Percentiles rank a stretch among this genome's conserved stretches.
Evolutionary conservation across 1,140 invertebrate genomes (phyloP).

Genomic region (Calephelis virginiensis): DNA sequence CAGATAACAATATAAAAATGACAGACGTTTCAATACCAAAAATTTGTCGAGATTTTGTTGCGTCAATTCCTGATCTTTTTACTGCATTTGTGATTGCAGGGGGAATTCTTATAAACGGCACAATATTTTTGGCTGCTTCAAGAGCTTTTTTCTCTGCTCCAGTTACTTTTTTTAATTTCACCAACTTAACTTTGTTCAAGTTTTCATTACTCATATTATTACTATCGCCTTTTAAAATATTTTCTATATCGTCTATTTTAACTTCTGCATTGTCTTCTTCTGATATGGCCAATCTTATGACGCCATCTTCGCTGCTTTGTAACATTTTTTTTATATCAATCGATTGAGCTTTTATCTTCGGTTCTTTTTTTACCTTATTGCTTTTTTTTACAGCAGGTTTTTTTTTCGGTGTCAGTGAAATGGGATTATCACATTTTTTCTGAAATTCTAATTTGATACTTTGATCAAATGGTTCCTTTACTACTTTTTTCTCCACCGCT

Average conservation of each 20-base stretch:
- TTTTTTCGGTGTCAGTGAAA: background rate
- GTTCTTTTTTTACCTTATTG: no score
- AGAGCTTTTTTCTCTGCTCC: background rate
- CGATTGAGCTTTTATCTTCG: no score
- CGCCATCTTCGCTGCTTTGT: background rate
- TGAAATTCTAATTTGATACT: background rate
- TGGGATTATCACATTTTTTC: background rate
- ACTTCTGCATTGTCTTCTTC: background rate
- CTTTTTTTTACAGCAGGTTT: background rate
- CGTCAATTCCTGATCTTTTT: background rate
- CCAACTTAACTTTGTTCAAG: background rate
- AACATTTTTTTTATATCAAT: conserved; percentile 1
- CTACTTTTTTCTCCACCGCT: background rate
- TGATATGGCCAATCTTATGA: background rate
- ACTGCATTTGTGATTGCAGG: background rate
- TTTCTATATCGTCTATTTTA: conserved; percentile 6
- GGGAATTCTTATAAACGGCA: background rate
- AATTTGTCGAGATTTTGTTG: background rate
- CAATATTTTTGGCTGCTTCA: background rate
- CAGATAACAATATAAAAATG: no score
- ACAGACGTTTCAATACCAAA: background rate
- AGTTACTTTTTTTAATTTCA: background rate
- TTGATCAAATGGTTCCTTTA: background rate
- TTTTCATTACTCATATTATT: background rate
- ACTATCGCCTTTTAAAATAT: background rate